phyloP scores from a whole-genome alignment of 2,113 vertebrate species.

The Upupa epops region DNA sequence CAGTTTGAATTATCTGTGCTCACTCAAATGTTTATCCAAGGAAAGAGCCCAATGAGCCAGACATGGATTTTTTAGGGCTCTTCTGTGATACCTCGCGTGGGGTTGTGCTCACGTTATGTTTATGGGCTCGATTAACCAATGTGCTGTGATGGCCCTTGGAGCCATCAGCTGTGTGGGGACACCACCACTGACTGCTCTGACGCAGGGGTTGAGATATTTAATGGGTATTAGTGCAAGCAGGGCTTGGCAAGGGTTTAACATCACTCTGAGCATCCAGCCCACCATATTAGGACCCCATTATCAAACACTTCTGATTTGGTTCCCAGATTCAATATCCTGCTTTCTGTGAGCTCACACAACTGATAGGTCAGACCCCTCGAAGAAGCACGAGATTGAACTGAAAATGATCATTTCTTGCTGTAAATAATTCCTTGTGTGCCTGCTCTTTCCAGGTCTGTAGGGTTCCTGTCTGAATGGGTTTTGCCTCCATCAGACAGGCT shows the following conservation, averaged over 20 bases:
- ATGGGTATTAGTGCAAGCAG: not conserved
- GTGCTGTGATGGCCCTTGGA: not conserved
- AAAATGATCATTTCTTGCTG: not conserved
- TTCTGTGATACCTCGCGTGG: not conserved
- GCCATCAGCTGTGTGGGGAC: not conserved
- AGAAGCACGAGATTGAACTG: rapidly evolving
- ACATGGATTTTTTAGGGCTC: not conserved
- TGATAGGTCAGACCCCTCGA: not conserved
- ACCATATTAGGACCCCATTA: rapidly evolving
- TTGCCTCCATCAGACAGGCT: not conserved
- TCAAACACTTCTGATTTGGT: not conserved
- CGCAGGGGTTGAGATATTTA: not conserved
- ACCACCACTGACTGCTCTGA: not conserved
- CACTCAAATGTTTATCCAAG: not conserved
- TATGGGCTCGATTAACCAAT: rapidly evolving
- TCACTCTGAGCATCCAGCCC: not conserved
- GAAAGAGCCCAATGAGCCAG: not conserved
- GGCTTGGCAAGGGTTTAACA: not conserved
- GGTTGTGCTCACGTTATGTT: not conserved
- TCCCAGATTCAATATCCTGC: not conserved
- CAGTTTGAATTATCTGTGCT: not conserved
- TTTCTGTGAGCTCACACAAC: not conserved
- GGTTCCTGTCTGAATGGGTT: not conserved
- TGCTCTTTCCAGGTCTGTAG: not conserved
- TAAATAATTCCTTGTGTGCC: not conserved